Percentiles rank a stretch among this genome's conserved stretches.
Evolutionary conservation across 53 echinoderm and acorn worm species (phyloP).

Genomic region (Glandiceps talaboti): DNA sequence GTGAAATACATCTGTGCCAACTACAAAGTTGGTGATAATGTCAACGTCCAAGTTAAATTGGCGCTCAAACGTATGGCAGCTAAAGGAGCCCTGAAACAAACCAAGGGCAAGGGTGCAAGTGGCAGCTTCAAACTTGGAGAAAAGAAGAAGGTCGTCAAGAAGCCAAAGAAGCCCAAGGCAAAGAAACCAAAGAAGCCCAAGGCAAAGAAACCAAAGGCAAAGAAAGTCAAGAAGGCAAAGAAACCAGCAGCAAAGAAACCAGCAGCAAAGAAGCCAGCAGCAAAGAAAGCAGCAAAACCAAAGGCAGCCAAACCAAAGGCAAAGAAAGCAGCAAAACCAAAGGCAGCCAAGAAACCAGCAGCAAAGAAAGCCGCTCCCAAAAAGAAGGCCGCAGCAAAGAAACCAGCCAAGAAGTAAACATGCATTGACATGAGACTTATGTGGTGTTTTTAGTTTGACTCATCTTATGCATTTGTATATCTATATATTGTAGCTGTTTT

Average conservation of each 20-base stretch:
- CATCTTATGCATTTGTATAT: too few species aligned
- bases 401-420: too few species aligned
- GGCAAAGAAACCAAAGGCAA: slow-evolving; percentile 3
- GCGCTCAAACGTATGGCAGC: slow-evolving; percentile 53
- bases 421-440: too few species aligned
- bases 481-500: too few species aligned
- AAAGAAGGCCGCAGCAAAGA: slow-evolving; percentile 28
- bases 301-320: slow-evolving; percentile 20
- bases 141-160: slow-evolving; percentile 20
- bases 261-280: slow-evolving; percentile 4
- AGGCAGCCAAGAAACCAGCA: slow-evolving; percentile 3
- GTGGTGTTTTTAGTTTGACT: too few species aligned
- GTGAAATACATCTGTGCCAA: slow-evolving; percentile 64
- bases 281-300: not conserved
- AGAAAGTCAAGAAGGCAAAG: slow-evolving; percentile 21
- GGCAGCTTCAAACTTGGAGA: slow-evolving; percentile 52
- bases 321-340: slow-evolving; percentile 5
- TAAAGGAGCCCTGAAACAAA: slow-evolving; percentile 29
- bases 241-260: not conserved
- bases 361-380: slow-evolving; percentile 18
- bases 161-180: slow-evolving; percentile 8
- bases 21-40: slow-evolving; percentile 75
- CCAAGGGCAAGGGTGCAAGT: slow-evolving; percentile 71
- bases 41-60: slow-evolving; percentile 54
- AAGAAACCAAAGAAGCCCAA: slow-evolving; percentile 12